These are phyloP conservation scores for Cephalotes varians DNA, from an alignment of 2,888 invertebrate genomes.

Conservation along the genomic window DNA sequence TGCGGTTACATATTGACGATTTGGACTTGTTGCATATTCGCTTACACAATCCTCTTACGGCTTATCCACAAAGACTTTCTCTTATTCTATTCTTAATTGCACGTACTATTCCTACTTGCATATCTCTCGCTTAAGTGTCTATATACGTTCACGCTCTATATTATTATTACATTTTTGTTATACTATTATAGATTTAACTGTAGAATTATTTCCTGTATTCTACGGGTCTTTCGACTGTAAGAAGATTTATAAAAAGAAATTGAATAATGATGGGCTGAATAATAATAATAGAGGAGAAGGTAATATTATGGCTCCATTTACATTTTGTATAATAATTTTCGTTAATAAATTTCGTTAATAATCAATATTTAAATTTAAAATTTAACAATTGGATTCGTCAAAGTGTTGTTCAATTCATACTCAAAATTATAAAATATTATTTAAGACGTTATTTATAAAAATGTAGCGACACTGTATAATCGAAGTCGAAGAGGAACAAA, in stretches of 20 bases:
- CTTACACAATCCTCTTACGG: slow-evolving; percentile 35
- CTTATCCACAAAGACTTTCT: slow-evolving; percentile 37
- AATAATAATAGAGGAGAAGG: neutral
- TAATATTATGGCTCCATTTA: too few species aligned
- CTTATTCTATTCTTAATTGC: slow-evolving; percentile 39
- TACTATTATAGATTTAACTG: neutral
- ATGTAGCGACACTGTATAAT: too few species aligned
- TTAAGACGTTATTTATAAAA: too few species aligned
- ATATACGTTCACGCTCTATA: slow-evolving; percentile 15
- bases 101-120: neutral
- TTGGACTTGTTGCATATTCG: slow-evolving; percentile 13
- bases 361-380: too few species aligned
- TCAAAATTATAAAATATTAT: too few species aligned
- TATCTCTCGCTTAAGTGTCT: neutral
- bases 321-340: too few species aligned
- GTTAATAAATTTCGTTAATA: too few species aligned
- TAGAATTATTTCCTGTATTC: neutral
- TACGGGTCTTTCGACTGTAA: neutral
- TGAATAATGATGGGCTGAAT: neutral
- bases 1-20: slow-evolving; percentile 28
- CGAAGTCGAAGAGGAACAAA: too few species aligned
- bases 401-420: too few species aligned
- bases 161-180: slow-evolving; percentile 13
- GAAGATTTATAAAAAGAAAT: too few species aligned
- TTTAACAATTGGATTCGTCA: too few species aligned